Conservation (phyloP, 2,113 vertebrate genomes). For the Limnothrissa miodon region DNA sequence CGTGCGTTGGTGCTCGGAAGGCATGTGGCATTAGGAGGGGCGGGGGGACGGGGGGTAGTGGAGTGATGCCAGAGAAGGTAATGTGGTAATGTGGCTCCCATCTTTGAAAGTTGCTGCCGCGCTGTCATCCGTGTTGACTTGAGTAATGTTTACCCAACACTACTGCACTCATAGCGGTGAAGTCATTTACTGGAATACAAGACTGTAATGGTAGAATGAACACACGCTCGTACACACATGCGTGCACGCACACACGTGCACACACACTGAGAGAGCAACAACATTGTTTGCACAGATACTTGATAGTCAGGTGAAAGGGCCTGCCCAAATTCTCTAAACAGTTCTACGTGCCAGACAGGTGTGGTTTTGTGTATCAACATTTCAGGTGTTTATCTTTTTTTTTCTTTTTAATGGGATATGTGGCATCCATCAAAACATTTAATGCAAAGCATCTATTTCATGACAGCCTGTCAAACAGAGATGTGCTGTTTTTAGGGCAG, state of each 20-base stretch:
- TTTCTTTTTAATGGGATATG: not conserved
- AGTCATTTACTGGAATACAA: not conserved
- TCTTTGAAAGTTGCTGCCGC: not conserved
- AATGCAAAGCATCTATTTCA: not conserved
- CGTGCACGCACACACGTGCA: not conserved
- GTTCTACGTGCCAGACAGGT: not conserved
- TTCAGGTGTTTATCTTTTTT: not conserved
- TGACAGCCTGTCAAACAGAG: not conserved
- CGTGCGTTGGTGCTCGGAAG: not conserved
- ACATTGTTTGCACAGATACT: not conserved
- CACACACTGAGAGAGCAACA: not conserved
- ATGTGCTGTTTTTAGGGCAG: not conserved
- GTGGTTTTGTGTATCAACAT: not conserved
- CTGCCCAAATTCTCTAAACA: conserved; percentile 14
- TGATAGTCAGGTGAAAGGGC: not conserved
- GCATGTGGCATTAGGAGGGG: not conserved
- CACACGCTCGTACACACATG: not conserved
- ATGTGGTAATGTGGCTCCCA: not conserved
- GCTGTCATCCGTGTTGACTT: not conserved
- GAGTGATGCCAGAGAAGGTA: not conserved
- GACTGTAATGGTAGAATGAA: not conserved
- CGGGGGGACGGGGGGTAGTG: not conserved
- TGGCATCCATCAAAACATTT: not conserved
- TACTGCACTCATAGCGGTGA: not conserved
- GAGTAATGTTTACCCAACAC: conserved; percentile 13